Percentiles rank a stretch among this genome's conserved stretches.
Conservation (phyloP, 1,140 invertebrate genomes). For the Marisa cornuarietis region DNA sequence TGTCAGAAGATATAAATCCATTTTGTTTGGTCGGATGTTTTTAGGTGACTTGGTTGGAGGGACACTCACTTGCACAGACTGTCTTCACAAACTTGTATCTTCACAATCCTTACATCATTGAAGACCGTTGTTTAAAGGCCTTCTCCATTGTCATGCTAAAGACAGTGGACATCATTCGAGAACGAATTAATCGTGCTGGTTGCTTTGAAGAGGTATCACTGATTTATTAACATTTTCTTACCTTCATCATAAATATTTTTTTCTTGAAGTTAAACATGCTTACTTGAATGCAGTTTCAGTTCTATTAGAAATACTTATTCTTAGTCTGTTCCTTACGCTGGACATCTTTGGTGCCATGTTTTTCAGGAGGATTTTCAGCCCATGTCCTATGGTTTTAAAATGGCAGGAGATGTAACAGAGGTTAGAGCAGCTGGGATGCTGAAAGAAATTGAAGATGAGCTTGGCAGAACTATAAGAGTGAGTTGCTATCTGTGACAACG, state of each 20-base stretch:
- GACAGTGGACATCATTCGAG: slow-evolving; percentile 88
- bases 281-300: neutral
- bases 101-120: slow-evolving; percentile 87
- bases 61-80: slow-evolving; percentile 89
- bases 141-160: slow-evolving; percentile 91
- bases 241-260: too few relatives aligned
- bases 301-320: neutral
- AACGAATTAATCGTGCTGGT: slow-evolving; percentile 80
- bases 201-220: slow-evolving; percentile 68
- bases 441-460: slow-evolving; percentile 91
- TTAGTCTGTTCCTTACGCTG: neutral
- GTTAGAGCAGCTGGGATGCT: slow-evolving; percentile 83
- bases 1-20: neutral
- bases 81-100: slow-evolving; percentile 97
- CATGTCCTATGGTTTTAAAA: slow-evolving; percentile 86
- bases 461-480: slow-evolving; percentile 71
- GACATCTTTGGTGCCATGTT: neutral
- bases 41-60: slow-evolving; percentile 70
- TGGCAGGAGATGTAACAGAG: slow-evolving; percentile 85
- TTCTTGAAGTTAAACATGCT: too few relatives aligned
- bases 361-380: slow-evolving; percentile 93
- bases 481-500: neutral
- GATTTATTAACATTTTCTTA: too few relatives aligned
- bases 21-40: slow-evolving; percentile 4
- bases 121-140: slow-evolving; percentile 83